A percentile compares a stretch with the other conserved stretches of the same genome.
Conservation (phyloP, 2,113 vertebrate genomes). For the Podarcis cretensis region DNA sequence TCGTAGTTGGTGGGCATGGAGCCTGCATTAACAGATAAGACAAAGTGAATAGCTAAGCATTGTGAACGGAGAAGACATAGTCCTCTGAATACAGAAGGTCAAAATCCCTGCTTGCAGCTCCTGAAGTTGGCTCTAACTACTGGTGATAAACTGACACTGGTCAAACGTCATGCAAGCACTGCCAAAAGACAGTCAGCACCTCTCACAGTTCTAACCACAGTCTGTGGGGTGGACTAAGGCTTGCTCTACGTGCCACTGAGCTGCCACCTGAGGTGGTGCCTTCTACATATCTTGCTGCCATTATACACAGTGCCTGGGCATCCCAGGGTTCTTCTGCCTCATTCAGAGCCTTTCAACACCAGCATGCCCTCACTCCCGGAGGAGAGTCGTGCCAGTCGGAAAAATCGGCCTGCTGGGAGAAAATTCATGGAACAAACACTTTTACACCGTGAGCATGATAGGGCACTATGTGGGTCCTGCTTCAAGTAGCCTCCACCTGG, state of each 20-base stretch:
- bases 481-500: background rate
- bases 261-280: background rate
- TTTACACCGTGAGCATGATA: background rate
- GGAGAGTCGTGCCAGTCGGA: background rate
- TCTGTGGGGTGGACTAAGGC: background rate
- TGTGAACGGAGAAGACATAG: background rate
- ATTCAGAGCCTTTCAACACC: background rate
- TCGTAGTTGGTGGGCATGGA: constrained; percentile 98
- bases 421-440: background rate
- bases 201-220: background rate
- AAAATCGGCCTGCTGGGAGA: background rate
- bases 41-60: background rate
- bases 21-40: constrained; percentile 75
- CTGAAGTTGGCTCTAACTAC: too few species aligned
- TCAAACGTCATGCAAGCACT: background rate
- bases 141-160: background rate
- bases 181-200: background rate
- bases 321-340: too few species aligned
- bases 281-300: background rate
- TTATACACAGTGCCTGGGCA: background rate
- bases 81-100: background rate
- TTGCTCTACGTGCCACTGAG: background rate
- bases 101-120: background rate
- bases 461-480: too few species aligned
- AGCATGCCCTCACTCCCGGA: background rate